Evolutionary conservation across 2,888 invertebrate species (phyloP).

Genomic region (Phyto melanocephala): DNA sequence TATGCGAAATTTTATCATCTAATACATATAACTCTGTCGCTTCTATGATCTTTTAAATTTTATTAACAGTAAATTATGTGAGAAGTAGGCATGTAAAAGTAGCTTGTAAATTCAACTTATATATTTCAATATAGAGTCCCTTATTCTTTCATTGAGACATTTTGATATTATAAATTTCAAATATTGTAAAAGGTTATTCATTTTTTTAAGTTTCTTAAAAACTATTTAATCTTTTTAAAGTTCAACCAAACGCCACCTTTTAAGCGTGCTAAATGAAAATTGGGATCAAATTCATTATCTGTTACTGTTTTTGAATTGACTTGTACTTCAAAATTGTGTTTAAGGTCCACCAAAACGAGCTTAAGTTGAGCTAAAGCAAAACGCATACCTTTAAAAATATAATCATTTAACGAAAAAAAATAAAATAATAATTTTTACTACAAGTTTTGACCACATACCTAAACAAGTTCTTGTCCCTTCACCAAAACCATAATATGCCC

Average conservation of each 20-base stretch:
- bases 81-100: too few species aligned
- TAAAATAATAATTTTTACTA: background rate
- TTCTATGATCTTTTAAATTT: too few species aligned
- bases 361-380: constrained; percentile 76
- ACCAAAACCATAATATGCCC: constrained; percentile 73
- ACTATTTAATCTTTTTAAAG: constrained; percentile 66
- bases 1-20: too few species aligned
- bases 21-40: too few species aligned
- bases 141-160: too few species aligned
- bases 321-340: constrained; percentile 74
- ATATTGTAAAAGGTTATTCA: too few species aligned
- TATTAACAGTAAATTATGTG: too few species aligned
- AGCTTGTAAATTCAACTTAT: too few species aligned
- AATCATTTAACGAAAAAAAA: background rate
- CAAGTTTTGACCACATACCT: constrained; percentile 66
- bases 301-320: constrained; percentile 73
- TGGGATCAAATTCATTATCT: constrained; percentile 72
- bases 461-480: constrained; percentile 77
- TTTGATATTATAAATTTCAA: too few species aligned
- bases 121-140: too few species aligned
- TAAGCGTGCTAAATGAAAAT: constrained; percentile 67
- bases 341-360: constrained; percentile 72
- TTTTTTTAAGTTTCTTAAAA: too few species aligned
- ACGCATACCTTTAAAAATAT: constrained; percentile 72
- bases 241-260: constrained; percentile 74